Conservation (phyloP, 2,888 invertebrate genomes). For the Endomychus coccineus region DNA sequence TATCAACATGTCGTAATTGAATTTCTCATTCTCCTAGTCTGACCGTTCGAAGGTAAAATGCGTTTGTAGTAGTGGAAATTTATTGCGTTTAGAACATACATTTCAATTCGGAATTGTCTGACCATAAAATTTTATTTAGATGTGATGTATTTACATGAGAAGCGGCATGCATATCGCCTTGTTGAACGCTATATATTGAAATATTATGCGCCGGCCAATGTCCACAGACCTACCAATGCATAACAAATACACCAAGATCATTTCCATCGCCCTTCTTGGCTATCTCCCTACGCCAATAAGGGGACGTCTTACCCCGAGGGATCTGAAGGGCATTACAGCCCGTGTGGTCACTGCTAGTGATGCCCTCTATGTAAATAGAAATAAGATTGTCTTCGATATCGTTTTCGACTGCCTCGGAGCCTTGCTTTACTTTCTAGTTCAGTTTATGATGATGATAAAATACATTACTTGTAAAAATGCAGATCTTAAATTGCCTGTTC, state of each 20-base stretch:
- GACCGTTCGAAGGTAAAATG: no score
- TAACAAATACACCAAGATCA: conserved; percentile 42
- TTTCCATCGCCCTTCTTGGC: conserved; percentile 37
- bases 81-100: conserved; percentile 29
- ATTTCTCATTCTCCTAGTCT: no score
- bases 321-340: conserved; percentile 30
- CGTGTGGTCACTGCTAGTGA: conserved; percentile 26
- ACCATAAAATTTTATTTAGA: conserved; percentile 38
- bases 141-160: conserved; percentile 26
- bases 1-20: no score
- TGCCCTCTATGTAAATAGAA: conserved; percentile 35
- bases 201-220: conserved; percentile 43
- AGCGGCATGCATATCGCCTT: conserved; percentile 23
- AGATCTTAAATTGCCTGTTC: conserved; percentile 22
- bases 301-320: conserved; percentile 27
- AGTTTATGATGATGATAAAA: conserved; percentile 35
- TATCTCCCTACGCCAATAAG: conserved; percentile 34
- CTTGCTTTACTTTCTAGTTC: conserved; percentile 19
- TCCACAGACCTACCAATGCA: conserved; percentile 43
- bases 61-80: conserved; percentile 6
- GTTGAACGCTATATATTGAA: conserved; percentile 39
- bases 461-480: conserved; percentile 28
- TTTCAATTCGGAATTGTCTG: conserved; percentile 32
- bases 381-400: conserved; percentile 31
- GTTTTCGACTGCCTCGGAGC: conserved; percentile 15